These are phyloP conservation scores for Leptura quadrifasciata DNA, from an alignment of 2,888 invertebrate species.

Conservation along the genomic window DNA sequence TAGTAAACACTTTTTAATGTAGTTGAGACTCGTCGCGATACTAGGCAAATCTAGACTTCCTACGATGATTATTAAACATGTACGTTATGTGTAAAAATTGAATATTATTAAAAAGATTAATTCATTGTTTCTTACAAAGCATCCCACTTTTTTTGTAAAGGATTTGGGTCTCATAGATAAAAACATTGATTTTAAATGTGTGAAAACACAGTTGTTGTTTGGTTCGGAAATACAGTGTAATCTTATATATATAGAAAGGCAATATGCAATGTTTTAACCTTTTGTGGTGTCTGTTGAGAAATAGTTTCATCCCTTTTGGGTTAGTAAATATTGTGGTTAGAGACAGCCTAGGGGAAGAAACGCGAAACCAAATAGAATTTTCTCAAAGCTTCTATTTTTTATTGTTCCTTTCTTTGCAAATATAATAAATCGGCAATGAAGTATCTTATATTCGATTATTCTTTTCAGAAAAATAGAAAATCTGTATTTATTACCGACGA, in stretches of 20 bases:
- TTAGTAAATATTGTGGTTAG: conserved; percentile 62
- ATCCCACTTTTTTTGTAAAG: not conserved
- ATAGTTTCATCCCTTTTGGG: conserved; percentile 59
- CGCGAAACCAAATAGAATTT: conserved; percentile 61
- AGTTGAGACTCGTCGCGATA: too few relatives aligned
- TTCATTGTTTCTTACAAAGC: not conserved
- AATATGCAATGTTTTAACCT: conserved; percentile 58
- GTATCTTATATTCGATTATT: conserved; percentile 60
- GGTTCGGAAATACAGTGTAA: conserved; percentile 44
- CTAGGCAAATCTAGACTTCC: too few relatives aligned
- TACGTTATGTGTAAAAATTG: not conserved
- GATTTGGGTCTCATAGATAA: not conserved
- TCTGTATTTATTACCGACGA: conserved; percentile 42
- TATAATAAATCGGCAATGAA: conserved; percentile 62
- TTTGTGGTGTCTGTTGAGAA: conserved; percentile 53
- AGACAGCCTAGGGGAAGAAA: conserved; percentile 58
- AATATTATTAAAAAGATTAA: not conserved
- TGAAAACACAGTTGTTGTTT: conserved; percentile 46
- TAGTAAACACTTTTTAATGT: too few relatives aligned
- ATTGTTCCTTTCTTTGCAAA: conserved; percentile 60
- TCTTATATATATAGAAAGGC: conserved; percentile 46
- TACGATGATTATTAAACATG: too few relatives aligned
- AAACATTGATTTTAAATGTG: conserved; percentile 43
- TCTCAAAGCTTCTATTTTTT: conserved; percentile 58
- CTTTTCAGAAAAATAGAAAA: conserved; percentile 53